phyloP scores from a whole-genome alignment of 2,113 vertebrate genomes.

The Phycodurus eques region DNA sequence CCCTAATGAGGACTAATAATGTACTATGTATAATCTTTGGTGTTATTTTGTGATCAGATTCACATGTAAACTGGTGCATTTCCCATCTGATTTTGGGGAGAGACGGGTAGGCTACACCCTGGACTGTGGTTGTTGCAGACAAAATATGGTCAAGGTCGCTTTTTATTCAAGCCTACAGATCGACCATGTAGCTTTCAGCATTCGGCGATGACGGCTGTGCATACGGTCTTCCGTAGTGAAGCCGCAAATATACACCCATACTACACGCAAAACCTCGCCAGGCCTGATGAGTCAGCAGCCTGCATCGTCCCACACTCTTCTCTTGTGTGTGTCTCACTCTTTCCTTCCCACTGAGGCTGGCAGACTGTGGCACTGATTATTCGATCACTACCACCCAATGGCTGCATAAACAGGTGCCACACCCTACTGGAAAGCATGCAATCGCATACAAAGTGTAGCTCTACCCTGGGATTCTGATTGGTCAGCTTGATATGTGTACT shows the following conservation, averaged over 20 bases:
- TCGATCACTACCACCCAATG: not conserved
- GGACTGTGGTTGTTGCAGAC: not conserved
- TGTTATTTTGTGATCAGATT: not conserved
- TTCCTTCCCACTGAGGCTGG: conserved; percentile 12
- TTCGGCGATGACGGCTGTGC: conserved; percentile 20
- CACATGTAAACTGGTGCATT: no score
- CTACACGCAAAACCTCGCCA: conserved; percentile 35
- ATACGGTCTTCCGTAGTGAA: conserved; percentile 28
- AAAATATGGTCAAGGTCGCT: conserved; percentile 33
- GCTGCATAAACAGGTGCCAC: not conserved
- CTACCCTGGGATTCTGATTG: not conserved
- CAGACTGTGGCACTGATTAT: conserved; percentile 1
- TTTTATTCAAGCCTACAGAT: conserved; percentile 14
- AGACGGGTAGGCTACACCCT: not conserved
- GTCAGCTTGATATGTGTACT: not conserved
- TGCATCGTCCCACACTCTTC: conserved; percentile 47
- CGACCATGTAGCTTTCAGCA: conserved; percentile 35
- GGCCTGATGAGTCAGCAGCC: conserved; percentile 63
- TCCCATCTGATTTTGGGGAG: not conserved
- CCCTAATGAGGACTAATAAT: not conserved
- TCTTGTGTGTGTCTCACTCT: conserved; percentile 33
- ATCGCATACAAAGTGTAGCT: not conserved
- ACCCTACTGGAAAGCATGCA: not conserved
- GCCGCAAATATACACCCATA: conserved; percentile 14
- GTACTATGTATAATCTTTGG: not conserved